Conservation (phyloP, 2,797 vertebrate genomes). For the Semaprochilodus insignis region DNA sequence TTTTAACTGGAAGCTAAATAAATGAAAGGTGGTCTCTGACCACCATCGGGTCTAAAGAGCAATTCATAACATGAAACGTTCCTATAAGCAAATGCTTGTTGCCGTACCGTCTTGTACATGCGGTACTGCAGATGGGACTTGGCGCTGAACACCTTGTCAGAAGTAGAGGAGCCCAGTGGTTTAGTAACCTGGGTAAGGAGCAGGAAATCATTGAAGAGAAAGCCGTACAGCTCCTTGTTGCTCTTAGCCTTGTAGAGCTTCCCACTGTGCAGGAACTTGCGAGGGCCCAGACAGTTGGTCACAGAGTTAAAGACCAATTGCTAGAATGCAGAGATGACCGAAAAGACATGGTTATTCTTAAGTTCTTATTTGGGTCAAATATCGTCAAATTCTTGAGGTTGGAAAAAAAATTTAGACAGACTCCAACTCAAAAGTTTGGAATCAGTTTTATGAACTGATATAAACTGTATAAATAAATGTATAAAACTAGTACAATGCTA, state of each 20-base stretch:
- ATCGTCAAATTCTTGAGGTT: background rate
- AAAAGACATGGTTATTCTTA: background rate
- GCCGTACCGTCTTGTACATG: constrained; percentile 97
- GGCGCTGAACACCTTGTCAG: constrained; percentile 95
- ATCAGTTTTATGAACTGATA: too few species aligned
- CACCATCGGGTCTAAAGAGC: background rate
- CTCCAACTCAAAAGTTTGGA: too few species aligned
- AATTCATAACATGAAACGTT: background rate
- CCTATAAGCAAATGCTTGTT: background rate
- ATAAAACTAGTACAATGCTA: too few species aligned
- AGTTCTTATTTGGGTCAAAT: background rate
- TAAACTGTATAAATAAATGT: too few species aligned
- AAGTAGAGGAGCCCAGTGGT: constrained; percentile 90
- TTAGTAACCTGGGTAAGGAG: constrained; percentile 95
- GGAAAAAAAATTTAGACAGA: background rate
- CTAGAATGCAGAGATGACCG: constrained; percentile 68
- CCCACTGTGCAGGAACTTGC: constrained; percentile 98
- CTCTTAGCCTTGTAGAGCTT: constrained; percentile 99
- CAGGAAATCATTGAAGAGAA: constrained; percentile 99
- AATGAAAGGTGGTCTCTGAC: too few species aligned
- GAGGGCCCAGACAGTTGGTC: constrained; percentile 96
- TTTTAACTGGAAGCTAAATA: too few species aligned
- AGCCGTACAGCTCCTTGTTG: constrained; percentile 97
- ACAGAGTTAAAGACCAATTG: constrained; percentile 99
- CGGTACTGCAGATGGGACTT: constrained; percentile 98